These are phyloP conservation scores for Phyllostomus hastatus DNA, from an alignment of 2,113 vertebrate genomes.

Conservation along the genomic window DNA sequence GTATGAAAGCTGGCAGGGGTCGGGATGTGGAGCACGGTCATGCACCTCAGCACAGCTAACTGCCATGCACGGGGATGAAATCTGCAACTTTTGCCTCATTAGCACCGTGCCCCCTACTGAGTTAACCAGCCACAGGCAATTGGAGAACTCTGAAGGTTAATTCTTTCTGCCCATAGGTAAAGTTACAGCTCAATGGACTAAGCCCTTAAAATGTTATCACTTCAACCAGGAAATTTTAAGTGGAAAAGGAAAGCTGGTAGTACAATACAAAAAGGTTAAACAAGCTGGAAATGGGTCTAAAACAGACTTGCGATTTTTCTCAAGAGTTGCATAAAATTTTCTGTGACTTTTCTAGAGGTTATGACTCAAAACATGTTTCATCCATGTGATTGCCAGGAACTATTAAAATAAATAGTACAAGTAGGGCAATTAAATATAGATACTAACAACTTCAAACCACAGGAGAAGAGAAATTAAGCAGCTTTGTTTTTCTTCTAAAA, in stretches of 20 bases:
- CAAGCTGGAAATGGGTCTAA: slow-evolving; percentile 49
- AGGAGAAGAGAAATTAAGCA: slow-evolving; percentile 27
- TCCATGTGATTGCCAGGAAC: slow-evolving; percentile 45
- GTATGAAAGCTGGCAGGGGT: neutral
- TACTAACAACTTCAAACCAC: slow-evolving; percentile 53
- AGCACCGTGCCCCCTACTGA: slow-evolving; percentile 27
- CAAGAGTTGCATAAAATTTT: slow-evolving; percentile 49
- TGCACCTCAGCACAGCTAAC: neutral
- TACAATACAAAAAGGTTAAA: slow-evolving; percentile 50
- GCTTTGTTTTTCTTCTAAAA: slow-evolving; percentile 63
- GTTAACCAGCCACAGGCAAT: slow-evolving; percentile 42
- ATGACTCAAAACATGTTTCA: slow-evolving; percentile 29
- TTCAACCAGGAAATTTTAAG: slow-evolving; percentile 53
- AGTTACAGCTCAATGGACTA: slow-evolving; percentile 54
- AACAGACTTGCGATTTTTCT: slow-evolving; percentile 25
- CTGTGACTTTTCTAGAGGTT: slow-evolving; percentile 49
- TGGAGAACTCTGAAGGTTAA: slow-evolving; percentile 62
- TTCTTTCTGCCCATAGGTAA: slow-evolving; percentile 53
- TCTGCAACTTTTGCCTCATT: slow-evolving; percentile 51
- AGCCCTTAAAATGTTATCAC: slow-evolving; percentile 54
- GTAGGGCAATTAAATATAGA: slow-evolving; percentile 64
- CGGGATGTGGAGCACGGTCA: neutral
- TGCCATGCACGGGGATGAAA: neutral
- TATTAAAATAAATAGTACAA: slow-evolving; percentile 68
- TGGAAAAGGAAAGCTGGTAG: slow-evolving; percentile 21